phyloP scores from a whole-genome alignment of 2,797 vertebrate species.

The Sebastes umbrosus region DNA sequence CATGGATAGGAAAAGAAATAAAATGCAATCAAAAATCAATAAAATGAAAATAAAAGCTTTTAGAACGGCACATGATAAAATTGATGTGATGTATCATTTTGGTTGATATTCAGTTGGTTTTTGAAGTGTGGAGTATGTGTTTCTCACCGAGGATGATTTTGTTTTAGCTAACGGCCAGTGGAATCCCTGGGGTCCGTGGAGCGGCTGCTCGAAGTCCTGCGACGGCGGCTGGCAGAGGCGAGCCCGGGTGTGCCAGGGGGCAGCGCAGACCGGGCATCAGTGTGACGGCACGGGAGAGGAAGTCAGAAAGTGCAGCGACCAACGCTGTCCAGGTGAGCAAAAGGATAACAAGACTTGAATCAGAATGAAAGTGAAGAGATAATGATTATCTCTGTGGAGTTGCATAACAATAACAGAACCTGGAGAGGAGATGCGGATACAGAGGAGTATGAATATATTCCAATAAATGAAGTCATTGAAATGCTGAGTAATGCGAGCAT shows the following conservation, averaged over 20 bases:
- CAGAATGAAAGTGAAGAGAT: conserved; percentile 43
- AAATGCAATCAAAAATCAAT: conserved; percentile 12
- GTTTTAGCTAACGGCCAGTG: conserved; percentile 95
- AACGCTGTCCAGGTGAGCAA: conserved; percentile 93
- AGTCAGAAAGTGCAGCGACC: conserved; percentile 94
- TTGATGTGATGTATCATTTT: not conserved
- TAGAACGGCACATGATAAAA: not conserved
- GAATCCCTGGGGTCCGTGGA: conserved; percentile 99
- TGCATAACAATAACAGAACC: conserved; percentile 41
- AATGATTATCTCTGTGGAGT: conserved; percentile 52
- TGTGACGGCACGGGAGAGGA: conserved; percentile 94
- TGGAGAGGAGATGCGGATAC: conserved; percentile 8
- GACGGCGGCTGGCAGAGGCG: conserved; percentile 96
- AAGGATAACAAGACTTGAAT: conserved; percentile 22
- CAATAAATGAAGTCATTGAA: conserved; percentile 8
- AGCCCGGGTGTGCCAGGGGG: conserved; percentile 92
- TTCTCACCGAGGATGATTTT: conserved; percentile 44
- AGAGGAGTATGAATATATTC: conserved; percentile 10
- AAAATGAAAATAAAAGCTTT: conserved; percentile 1
- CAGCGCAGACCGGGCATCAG: conserved; percentile 88
- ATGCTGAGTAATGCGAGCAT: not conserved
- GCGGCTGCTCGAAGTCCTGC: conserved; percentile 96
- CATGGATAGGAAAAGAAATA: conserved; percentile 1
- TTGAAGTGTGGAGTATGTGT: not conserved
- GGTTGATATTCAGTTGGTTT: not conserved